Base-by-base conservation (phyloP, 2,888 invertebrate genomes). In the Tetramorium bicarinatum region DNA sequence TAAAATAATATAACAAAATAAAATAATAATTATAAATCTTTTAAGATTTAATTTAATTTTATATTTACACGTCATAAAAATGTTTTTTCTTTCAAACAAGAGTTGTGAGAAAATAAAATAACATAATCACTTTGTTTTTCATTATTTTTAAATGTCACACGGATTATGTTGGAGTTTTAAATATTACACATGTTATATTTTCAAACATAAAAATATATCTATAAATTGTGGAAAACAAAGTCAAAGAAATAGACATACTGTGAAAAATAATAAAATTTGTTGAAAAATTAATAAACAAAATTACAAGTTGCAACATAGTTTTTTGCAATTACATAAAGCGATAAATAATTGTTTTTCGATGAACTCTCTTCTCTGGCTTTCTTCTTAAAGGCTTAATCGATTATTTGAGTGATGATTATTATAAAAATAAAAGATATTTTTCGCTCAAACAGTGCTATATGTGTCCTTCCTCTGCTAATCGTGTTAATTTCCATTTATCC, bases 401-500 rank as follows among this genome's bases (percentile, higher is more conserved):
- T 1, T 25, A 15, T 71, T 54, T 2, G 2, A 59, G 9, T 41
- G n/a, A 44, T 29, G 18, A 56, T 6, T 25, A 7, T 29, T 25
- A 47, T 67, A 11, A 41, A 11, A 25, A 21, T 8, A 38, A 29
- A 59, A 41, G 18, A 56, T 41, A 41, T 15, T 61, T 29, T 47
- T 34, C 52, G 6, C 34, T 47, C 47, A n/a, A 6, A 8, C 11
- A 4, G 13, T 44, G 34, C 15, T 52, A 15, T n/a, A 52, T 52
- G 9, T 6, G 11, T 9, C 11, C 7, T 6, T 44, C 0, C 29
- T n/a, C 11, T n/a, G 4, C 41, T n/a, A 41, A 77, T 54, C 6
- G 15, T 4, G 6, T 76, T 52, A 52, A 79, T 67, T 34, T 52
- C 11, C n/a, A 77, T n/a, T 59, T 18, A 44, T 59, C 47, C 13